Base-by-base conservation (phyloP, 2,797 vertebrate genomes). In the Peromyscus melanophrys region DNA sequence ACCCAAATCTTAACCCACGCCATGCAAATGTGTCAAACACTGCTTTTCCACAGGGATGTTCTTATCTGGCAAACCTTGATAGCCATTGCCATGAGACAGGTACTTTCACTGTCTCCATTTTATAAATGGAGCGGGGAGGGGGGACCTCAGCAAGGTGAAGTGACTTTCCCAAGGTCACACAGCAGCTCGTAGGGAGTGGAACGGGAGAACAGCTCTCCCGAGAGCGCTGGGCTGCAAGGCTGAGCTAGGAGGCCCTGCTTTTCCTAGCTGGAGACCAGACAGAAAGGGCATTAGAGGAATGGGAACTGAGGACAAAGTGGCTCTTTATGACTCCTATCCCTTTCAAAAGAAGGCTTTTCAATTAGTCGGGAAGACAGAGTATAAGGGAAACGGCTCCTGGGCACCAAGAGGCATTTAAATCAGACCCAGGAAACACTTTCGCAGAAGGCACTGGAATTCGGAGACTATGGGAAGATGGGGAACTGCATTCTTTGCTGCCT, bases 311-410 rank as follows among this genome's bases (percentile, higher is more conserved):
- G 88, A 97, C 81, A 95, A 61, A 94, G 90, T 85, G 49, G 57
- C 75, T 85, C 78, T 97, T 96, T 84, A 87, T 67, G 88, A 69
- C 89, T 59, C 75, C 69, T 23, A 3, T 34, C 57, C n/a, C 61
- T 95, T 40, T 61, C 65, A 87, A 83, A 92, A 90, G 95, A 89
- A 94, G 82, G 94, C 63, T 92, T 97, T 97, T 96, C 96, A 91
- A 92, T 97, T 96, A 97, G 96, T 65, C 0, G 0, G 65, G 89
- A 96, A 89, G 97, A 81, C 61, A 84, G 90, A 76, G 75, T 25
- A 16, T 1, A 77, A 57, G 75, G 61, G 65, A 94, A 82, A 86
- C 78, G 10, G 59, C 69, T 95, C 89, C 65, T 91, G 0, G 21
- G 90, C 55, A 92, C 86, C 90, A 43, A 16, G 82, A 96, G 96